Conservation (phyloP, 2,888 invertebrate species). For the Marronus borbonicus region DNA sequence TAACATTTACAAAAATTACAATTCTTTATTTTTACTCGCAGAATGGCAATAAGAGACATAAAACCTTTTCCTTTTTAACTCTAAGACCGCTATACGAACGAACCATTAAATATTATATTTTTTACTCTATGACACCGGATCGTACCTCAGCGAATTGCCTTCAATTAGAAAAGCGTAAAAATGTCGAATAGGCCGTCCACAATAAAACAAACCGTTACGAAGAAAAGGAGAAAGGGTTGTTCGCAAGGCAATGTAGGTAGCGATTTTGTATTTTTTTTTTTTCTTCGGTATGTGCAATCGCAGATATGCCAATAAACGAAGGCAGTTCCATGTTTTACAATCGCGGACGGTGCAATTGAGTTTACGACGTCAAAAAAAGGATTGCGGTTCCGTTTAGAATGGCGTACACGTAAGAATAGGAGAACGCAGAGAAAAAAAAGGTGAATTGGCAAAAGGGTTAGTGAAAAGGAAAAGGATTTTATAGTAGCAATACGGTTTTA, state of each 20-base stretch:
- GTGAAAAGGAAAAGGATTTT: slow-evolving; percentile 18
- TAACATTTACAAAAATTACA: too few relatives aligned
- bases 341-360: neutral
- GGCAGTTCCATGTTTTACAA: slow-evolving; percentile 1
- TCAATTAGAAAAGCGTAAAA: slow-evolving; percentile 9
- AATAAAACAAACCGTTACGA: slow-evolving; percentile 4
- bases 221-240: slow-evolving; percentile 19
- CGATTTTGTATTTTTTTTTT: slow-evolving; percentile 5
- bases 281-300: neutral
- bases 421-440: neutral
- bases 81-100: too few relatives aligned
- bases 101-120: too few relatives aligned
- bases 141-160: neutral
- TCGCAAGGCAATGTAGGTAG: slow-evolving; percentile 1
- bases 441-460: slow-evolving; percentile 22
- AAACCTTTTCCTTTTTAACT: too few relatives aligned
- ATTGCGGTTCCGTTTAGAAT: slow-evolving; percentile 16
- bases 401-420: neutral
- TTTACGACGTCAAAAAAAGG: slow-evolving; percentile 4
- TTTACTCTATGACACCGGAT: too few relatives aligned
- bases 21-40: too few relatives aligned
- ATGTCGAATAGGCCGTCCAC: neutral
- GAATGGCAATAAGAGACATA: too few relatives aligned
- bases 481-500: neutral
- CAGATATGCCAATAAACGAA: slow-evolving; percentile 25